These are phyloP conservation scores for Eupristina koningsbergeri DNA, from an alignment of 1,140 invertebrate species.

Conservation along the genomic window DNA sequence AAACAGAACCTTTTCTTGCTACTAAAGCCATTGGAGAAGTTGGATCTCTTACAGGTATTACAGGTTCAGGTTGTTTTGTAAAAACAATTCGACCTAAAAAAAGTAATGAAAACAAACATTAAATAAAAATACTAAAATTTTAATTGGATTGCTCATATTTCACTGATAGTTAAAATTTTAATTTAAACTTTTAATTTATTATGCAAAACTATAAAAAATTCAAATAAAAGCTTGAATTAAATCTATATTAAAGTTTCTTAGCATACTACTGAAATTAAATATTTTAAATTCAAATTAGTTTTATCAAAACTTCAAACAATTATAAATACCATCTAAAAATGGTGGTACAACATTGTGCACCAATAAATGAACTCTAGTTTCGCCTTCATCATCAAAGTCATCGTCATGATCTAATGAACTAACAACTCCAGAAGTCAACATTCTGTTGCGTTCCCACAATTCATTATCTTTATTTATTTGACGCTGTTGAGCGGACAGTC, in stretches of 20 bases:
- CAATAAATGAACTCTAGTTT: slow-evolving; percentile 94
- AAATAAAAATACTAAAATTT: not conserved
- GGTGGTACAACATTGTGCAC: slow-evolving; percentile 99
- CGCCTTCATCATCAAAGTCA: slow-evolving; percentile 93
- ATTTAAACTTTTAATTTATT: too few relatives aligned
- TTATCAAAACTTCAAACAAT: not conserved
- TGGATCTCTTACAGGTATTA: slow-evolving; percentile 86
- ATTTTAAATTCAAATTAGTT: too few relatives aligned
- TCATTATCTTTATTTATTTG: slow-evolving; percentile 98
- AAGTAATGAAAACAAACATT: not conserved
- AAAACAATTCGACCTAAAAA: slow-evolving; percentile 88
- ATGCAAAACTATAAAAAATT: too few relatives aligned
- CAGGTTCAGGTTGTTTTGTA: slow-evolving; percentile 95
- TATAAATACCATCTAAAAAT: slow-evolving; percentile 89
- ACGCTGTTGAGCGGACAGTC: slow-evolving; percentile 93
- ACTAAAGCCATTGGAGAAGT: slow-evolving; percentile 98
- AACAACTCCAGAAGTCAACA: slow-evolving; percentile 97
- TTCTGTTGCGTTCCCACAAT: slow-evolving; percentile 98
- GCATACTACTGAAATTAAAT: too few relatives aligned
- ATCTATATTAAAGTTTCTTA: too few relatives aligned
- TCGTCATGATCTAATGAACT: slow-evolving; percentile 91
- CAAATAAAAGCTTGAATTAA: too few relatives aligned
- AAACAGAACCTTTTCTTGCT: slow-evolving; percentile 93
- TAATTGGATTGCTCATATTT: too few relatives aligned
- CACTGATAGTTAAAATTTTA: too few relatives aligned